These are phyloP conservation scores for Protobothrops flavoviridis DNA, from an alignment of 2,113 vertebrate genomes.

Conservation along the genomic window DNA sequence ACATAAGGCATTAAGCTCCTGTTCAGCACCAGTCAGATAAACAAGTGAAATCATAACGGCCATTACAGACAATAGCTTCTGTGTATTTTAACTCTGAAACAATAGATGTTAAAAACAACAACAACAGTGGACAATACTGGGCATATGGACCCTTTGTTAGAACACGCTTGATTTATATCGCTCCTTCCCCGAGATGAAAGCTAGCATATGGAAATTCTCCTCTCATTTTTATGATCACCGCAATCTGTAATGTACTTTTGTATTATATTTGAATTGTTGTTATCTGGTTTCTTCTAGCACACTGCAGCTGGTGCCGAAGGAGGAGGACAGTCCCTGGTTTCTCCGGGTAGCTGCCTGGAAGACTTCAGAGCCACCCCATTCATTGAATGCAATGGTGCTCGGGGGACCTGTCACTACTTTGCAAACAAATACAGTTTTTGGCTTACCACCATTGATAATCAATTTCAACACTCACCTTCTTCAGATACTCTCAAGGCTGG, in stretches of 20 bases:
- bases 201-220: not conserved
- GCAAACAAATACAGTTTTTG: conserved; percentile 98
- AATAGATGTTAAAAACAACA: not conserved
- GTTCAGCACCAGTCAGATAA: not conserved
- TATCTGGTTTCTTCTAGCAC: conserved; percentile 75
- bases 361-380: conserved; percentile 96
- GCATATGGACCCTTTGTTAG: not conserved
- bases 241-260: not conserved
- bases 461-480: conserved; percentile 79
- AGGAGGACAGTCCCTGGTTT: conserved; percentile 92
- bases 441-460: conserved; percentile 84
- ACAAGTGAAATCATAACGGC: not conserved
- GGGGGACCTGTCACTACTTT: conserved; percentile 95
- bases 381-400: conserved; percentile 94
- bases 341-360: conserved; percentile 94
- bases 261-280: not conserved
- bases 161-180: not conserved
- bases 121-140: not conserved
- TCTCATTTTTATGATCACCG: not conserved
- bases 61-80: not conserved
- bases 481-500: conserved; percentile 92
- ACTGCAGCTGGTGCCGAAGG: conserved; percentile 92
- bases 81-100: not conserved
- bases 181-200: not conserved
- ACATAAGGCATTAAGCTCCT: not conserved